A percentile compares a stretch with the other conserved stretches of the same genome.
These are phyloP conservation scores for Lasius platythorax DNA, from an alignment of 2,888 invertebrate genomes.

Conservation along the genomic window DNA sequence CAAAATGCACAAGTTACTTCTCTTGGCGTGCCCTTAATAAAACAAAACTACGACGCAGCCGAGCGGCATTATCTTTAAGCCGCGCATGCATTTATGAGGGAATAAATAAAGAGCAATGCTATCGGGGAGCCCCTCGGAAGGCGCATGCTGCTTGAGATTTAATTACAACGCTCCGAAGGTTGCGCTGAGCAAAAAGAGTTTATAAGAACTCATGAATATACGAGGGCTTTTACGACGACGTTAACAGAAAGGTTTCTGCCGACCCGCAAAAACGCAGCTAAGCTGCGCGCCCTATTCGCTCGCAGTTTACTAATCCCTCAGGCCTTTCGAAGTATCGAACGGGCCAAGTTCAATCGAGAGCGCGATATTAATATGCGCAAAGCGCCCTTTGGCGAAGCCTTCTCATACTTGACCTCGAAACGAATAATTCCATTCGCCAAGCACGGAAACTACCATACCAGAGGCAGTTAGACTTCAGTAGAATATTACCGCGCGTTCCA, in stretches of 20 bases:
- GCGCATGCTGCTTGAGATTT: slow-evolving; percentile 71
- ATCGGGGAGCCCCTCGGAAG: slow-evolving; percentile 61
- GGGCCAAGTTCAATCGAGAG: slow-evolving; percentile 47
- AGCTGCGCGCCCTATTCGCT: slow-evolving; percentile 55
- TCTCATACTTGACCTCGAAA: slow-evolving; percentile 56
- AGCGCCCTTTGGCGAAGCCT: slow-evolving; percentile 54
- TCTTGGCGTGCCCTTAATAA: not conserved
- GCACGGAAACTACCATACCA: slow-evolving; percentile 25
- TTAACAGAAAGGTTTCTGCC: slow-evolving; percentile 59
- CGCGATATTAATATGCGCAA: slow-evolving; percentile 56
- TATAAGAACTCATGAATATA: slow-evolving; percentile 71
- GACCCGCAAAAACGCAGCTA: slow-evolving; percentile 55
- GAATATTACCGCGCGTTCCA: slow-evolving; percentile 43
- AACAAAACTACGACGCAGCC: slow-evolving; percentile 16
- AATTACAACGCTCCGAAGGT: slow-evolving; percentile 71
- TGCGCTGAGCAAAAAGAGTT: slow-evolving; percentile 61
- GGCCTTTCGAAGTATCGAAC: slow-evolving; percentile 56
- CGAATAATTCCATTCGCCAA: slow-evolving; percentile 49
- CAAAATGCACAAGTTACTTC: not conserved
- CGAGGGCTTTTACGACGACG: slow-evolving; percentile 63
- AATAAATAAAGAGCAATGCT: slow-evolving; percentile 65
- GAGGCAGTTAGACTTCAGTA: slow-evolving; percentile 42
- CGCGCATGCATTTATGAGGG: slow-evolving; percentile 51
- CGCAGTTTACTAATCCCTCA: slow-evolving; percentile 43
- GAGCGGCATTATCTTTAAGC: slow-evolving; percentile 64